phyloP scores from a whole-genome alignment of 2,113 vertebrate species.

The Oriolus oriolus region DNA sequence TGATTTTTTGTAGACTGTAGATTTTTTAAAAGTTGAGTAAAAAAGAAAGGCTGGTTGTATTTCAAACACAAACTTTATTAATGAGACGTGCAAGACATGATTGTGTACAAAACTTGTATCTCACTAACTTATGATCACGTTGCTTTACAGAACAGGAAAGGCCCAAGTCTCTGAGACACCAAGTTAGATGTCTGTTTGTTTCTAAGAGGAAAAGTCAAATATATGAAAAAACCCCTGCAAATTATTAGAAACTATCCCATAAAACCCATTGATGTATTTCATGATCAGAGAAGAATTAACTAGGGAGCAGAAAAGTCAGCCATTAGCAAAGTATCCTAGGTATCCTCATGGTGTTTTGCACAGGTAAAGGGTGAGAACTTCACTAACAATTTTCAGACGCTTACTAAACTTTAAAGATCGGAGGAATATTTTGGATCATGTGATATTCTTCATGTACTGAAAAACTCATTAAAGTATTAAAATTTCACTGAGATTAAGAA shows the following conservation, averaged over 20 bases:
- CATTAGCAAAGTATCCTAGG: neutral
- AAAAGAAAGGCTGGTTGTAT: neutral
- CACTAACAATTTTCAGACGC: neutral
- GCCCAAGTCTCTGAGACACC: neutral
- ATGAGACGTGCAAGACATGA: neutral
- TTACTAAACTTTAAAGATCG: neutral
- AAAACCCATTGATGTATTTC: neutral
- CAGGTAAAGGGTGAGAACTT: neutral
- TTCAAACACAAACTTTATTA: slow-evolving; percentile 2
- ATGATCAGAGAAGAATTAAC: neutral
- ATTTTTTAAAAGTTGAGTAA: neutral
- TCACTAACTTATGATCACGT: neutral
- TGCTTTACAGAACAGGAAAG: neutral
- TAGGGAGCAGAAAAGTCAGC: neutral
- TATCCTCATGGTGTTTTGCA: neutral
- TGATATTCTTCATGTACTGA: neutral
- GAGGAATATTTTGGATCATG: neutral
- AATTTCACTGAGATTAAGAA: neutral
- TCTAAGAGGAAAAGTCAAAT: neutral
- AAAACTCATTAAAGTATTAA: neutral
- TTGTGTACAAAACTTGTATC: neutral
- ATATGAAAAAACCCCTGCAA: neutral
- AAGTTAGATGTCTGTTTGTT: neutral
- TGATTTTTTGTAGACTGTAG: neutral
- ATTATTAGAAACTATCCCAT: neutral